These are phyloP conservation scores for Gymnorhina tibicen DNA, from an alignment of 2,113 vertebrate genomes.

Conservation along the genomic window DNA sequence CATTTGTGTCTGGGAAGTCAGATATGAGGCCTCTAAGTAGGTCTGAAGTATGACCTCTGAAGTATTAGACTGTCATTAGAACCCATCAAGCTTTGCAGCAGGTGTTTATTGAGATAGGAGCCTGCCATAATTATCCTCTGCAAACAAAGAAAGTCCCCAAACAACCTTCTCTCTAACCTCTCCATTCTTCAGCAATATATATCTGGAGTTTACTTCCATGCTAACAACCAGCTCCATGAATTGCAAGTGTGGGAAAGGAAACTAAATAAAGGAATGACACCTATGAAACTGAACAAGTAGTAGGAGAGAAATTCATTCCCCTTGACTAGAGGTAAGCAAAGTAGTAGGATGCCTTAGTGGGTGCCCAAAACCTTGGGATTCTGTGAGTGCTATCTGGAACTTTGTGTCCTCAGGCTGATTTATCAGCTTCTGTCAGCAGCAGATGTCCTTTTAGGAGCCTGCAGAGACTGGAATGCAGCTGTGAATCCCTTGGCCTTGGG, in stretches of 20 bases:
- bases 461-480: not conserved
- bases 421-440: not conserved
- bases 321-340: not conserved
- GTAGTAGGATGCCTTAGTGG: not conserved
- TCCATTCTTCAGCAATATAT: not conserved
- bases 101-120: not conserved
- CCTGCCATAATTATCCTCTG: not conserved
- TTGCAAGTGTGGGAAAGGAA: not conserved
- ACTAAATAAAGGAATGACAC: not conserved
- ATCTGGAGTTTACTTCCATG: not conserved
- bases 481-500: not conserved
- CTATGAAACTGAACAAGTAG: not conserved
- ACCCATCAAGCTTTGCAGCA: not conserved
- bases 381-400: not conserved
- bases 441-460: slow-evolving; percentile 32
- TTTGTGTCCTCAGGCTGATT: not conserved
- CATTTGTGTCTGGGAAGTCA: not conserved
- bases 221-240: not conserved
- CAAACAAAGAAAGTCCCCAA: not conserved
- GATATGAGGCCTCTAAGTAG: not conserved
- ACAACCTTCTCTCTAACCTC: not conserved
- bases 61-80: not conserved
- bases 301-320: not conserved
- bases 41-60: not conserved
- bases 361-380: not conserved